phyloP scores from a whole-genome alignment of 2,113 vertebrate genomes.

The Orycteropus afer region DNA sequence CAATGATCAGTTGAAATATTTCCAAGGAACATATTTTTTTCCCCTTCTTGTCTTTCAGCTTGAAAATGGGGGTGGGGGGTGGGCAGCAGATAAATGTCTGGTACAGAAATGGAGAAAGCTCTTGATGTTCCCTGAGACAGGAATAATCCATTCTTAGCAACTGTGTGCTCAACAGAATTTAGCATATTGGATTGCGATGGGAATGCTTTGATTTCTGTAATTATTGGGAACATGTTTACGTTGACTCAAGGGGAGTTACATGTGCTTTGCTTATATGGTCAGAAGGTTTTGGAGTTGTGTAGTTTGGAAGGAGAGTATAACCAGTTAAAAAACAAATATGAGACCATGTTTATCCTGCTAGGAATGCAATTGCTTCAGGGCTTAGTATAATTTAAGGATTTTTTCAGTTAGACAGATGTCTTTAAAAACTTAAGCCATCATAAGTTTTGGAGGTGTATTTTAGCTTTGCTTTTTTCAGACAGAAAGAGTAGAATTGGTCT shows the following conservation, averaged over 20 bases:
- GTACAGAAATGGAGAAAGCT: neutral
- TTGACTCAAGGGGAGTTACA: neutral
- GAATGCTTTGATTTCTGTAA: conserved; percentile 36
- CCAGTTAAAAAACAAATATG: neutral
- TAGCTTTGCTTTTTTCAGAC: neutral
- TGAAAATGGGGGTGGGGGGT: too few relatives aligned
- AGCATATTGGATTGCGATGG: neutral
- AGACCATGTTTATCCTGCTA: neutral
- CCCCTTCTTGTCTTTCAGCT: neutral
- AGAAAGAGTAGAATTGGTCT: neutral
- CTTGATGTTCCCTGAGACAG: conserved; percentile 21
- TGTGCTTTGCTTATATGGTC: conserved; percentile 3
- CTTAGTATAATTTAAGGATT: neutral
- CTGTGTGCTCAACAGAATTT: neutral
- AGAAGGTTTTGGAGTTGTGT: neutral
- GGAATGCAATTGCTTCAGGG: neutral
- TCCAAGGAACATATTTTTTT: neutral
- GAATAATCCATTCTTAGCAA: conserved; percentile 47
- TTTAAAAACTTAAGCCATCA: neutral
- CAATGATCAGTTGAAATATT: neutral
- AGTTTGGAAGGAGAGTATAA: neutral
- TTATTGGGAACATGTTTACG: neutral
- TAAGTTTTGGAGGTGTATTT: neutral
- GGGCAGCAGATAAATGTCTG: neutral
- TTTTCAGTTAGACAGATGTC: neutral